Percentiles rank a stretch among this genome's conserved stretches.
Evolutionary conservation across 2,888 invertebrate genomes (phyloP).

Genomic region (Lissonota sp.): DNA sequence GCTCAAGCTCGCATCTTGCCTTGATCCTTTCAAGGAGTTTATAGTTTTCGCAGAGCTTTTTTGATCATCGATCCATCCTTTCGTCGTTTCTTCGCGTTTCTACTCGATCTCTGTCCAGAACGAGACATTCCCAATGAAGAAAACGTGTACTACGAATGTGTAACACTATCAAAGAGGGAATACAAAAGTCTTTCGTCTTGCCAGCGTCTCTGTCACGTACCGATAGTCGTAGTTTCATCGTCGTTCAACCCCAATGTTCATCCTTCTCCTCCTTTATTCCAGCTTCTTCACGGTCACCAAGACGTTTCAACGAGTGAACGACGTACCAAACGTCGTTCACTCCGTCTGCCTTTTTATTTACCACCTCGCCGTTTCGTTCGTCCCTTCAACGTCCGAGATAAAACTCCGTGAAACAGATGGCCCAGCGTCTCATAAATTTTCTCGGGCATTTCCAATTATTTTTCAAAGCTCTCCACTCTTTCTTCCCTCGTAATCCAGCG

Average conservation of each 20-base stretch:
- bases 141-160: conserved; percentile 49
- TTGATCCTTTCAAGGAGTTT: conserved; percentile 26
- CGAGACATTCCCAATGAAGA: conserved; percentile 8
- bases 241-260: conserved; percentile 31
- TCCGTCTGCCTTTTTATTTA: not conserved
- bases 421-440: conserved; percentile 54
- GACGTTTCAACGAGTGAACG: conserved; percentile 44
- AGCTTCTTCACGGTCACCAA: not conserved
- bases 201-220: conserved; percentile 57
- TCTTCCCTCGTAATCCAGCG: not conserved
- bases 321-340: conserved; percentile 41
- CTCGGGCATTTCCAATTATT: conserved; percentile 58
- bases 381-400: conserved; percentile 43
- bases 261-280: not conserved
- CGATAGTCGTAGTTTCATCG: conserved; percentile 56
- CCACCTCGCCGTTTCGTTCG: not conserved
- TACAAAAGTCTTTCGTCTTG: conserved; percentile 32
- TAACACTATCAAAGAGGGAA: conserved; percentile 17
- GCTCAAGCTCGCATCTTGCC: conserved; percentile 26
- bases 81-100: conserved; percentile 16
- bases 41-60: conserved; percentile 26
- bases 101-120: conserved; percentile 28
- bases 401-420: conserved; percentile 54
- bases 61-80: conserved; percentile 51
- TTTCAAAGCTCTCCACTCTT: conserved; percentile 21